A percentile compares a stretch with the other conserved stretches of the same genome.
Evolutionary conservation across 1,140 invertebrate species (phyloP).

Genomic region (Penaeus japonicus): DNA sequence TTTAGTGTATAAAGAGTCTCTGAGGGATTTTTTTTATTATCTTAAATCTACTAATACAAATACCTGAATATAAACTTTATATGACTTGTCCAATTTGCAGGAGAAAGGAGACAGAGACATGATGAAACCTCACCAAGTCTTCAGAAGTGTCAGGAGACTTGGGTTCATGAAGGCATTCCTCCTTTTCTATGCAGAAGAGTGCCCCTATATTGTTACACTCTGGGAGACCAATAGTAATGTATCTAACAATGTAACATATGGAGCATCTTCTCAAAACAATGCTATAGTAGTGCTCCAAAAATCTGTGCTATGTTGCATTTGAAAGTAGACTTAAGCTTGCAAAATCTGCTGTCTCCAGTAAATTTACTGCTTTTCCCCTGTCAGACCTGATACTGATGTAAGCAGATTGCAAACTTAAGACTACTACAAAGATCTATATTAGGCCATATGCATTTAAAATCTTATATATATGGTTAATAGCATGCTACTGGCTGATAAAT

Average conservation of each 20-base stretch:
- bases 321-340: neutral
- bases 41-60: conserved; percentile 45
- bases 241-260: too few relatives aligned
- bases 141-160: neutral
- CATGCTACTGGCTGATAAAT: neutral
- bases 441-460: neutral
- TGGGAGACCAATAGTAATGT: too few relatives aligned
- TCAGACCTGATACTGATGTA: neutral
- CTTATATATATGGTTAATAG: neutral
- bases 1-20: conserved; percentile 6
- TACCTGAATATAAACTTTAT: conserved; percentile 47
- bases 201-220: too few relatives aligned
- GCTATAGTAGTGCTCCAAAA: too few relatives aligned
- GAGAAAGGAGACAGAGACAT: conserved; percentile 18
- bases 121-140: neutral
- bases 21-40: conserved; percentile 27
- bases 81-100: conserved; percentile 55
- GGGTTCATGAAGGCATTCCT: neutral
- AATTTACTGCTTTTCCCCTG: neutral
- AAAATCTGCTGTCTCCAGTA: neutral
- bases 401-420: conserved; percentile 6
- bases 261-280: too few relatives aligned
- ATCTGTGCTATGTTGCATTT: too few relatives aligned
- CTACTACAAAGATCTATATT: neutral
- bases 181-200: neutral